These are phyloP conservation scores for Idaea biselata DNA, from an alignment of 2,888 invertebrate species.

Conservation along the genomic window DNA sequence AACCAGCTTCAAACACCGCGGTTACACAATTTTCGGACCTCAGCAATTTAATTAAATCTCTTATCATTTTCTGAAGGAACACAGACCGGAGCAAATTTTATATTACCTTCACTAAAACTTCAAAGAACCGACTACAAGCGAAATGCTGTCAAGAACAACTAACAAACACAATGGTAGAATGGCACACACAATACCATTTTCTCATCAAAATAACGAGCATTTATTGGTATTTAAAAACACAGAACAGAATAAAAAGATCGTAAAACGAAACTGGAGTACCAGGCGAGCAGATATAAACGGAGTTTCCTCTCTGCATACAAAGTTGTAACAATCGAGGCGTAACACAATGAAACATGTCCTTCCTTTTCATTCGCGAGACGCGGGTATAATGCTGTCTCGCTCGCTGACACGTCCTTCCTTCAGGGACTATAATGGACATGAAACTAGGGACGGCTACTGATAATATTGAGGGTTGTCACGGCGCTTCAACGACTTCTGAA, in stretches of 20 bases:
- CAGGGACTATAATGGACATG: conserved; percentile 53
- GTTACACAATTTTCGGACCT: conserved; percentile 17
- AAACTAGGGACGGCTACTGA: conserved; percentile 55
- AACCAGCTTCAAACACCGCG: conserved; percentile 13
- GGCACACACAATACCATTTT: conserved; percentile 5
- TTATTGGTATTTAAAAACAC: conserved; percentile 20
- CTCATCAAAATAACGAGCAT: background rate
- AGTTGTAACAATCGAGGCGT: conserved; percentile 65
- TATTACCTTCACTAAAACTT: conserved; percentile 25
- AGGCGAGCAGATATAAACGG: conserved; percentile 53
- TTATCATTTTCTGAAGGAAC: conserved; percentile 20
- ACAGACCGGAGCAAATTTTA: conserved; percentile 25
- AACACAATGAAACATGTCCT: conserved; percentile 66
- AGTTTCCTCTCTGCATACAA: conserved; percentile 67
- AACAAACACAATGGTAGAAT: conserved; percentile 8
- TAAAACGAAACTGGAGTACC: conserved; percentile 42
- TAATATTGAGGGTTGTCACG: conserved; percentile 57
- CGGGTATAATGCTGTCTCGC: conserved; percentile 65
- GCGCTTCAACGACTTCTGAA: conserved; percentile 50
- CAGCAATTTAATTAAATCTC: conserved; percentile 22
- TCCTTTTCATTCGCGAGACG: conserved; percentile 62
- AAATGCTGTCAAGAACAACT: conserved; percentile 13
- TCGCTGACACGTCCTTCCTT: conserved; percentile 71
- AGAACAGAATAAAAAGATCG: conserved; percentile 32
- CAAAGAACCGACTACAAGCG: conserved; percentile 24